Conservation (phyloP, 2,888 invertebrate species). For the Galerucella pusilla region DNA sequence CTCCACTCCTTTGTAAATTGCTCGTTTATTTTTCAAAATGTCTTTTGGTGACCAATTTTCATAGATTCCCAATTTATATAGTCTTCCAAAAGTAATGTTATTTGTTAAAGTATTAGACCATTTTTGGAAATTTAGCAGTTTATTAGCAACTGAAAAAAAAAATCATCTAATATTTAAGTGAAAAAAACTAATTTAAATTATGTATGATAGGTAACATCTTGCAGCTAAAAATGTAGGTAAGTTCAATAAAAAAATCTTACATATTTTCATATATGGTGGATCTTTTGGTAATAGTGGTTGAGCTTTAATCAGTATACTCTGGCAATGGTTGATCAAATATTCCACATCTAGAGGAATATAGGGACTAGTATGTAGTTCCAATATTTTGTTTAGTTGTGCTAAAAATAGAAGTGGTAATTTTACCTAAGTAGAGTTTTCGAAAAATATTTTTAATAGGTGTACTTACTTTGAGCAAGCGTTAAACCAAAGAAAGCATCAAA, state of each 20-base stretch:
- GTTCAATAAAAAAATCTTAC: slow-evolving; percentile 44
- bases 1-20: slow-evolving; percentile 50
- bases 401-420: slow-evolving; percentile 25
- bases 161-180: not conserved
- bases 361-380: slow-evolving; percentile 18
- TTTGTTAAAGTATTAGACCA: slow-evolving; percentile 45
- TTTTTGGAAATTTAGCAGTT: slow-evolving; percentile 44
- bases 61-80: slow-evolving; percentile 50
- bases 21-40: slow-evolving; percentile 48
- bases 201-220: no score
- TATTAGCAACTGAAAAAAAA: slow-evolving; percentile 43
- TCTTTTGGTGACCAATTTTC: slow-evolving; percentile 50
- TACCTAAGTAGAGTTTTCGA: slow-evolving; percentile 1
- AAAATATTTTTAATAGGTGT: not conserved
- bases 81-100: slow-evolving; percentile 30
- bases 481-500: slow-evolving; percentile 62
- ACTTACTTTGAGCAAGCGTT: slow-evolving; percentile 61
- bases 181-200: no score
- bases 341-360: slow-evolving; percentile 25
- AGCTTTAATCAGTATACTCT: slow-evolving; percentile 44
- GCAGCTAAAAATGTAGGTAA: not conserved
- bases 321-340: slow-evolving; percentile 44
- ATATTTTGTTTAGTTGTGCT: slow-evolving; percentile 45
- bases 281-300: slow-evolving; percentile 43
- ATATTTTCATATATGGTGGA: slow-evolving; percentile 47